Percentiles rank a stretch among this genome's conserved stretches.
Evolutionary conservation across 2,888 invertebrate genomes (phyloP).

Genomic region (Alcis repandata): DNA sequence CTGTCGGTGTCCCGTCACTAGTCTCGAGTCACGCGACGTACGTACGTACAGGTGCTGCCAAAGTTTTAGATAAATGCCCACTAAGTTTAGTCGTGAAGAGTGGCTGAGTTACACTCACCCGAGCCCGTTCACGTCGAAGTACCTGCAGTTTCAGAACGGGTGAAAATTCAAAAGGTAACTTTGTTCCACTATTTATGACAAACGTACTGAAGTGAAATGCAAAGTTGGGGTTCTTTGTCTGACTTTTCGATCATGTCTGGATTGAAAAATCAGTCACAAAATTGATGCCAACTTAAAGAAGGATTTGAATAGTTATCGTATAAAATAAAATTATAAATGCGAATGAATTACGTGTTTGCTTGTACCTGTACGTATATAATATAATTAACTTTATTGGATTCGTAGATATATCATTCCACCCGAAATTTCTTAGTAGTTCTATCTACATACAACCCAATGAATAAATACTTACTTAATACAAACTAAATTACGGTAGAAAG

Average conservation of each 20-base stretch:
- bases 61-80: slow-evolving; percentile 81
- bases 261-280: background rate
- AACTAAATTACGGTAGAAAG: background rate
- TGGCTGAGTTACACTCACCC: slow-evolving; percentile 65
- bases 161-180: slow-evolving; percentile 34
- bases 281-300: background rate
- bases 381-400: too few relatives aligned
- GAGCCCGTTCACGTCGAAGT: slow-evolving; percentile 53
- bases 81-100: slow-evolving; percentile 69
- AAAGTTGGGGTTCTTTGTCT: slow-evolving; percentile 7
- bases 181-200: slow-evolving; percentile 27
- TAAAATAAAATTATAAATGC: too few relatives aligned
- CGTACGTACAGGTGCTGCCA: slow-evolving; percentile 68
- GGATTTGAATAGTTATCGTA: too few relatives aligned
- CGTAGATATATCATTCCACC: too few relatives aligned
- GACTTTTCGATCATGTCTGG: background rate
- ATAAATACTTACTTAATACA: background rate
- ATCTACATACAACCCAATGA: background rate
- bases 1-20: slow-evolving; percentile 27
- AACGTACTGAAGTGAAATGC: background rate
- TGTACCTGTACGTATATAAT: too few relatives aligned
- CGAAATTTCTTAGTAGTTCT: too few relatives aligned
- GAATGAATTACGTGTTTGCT: too few relatives aligned
- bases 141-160: slow-evolving; percentile 45
- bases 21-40: slow-evolving; percentile 62